Conservation (phyloP, 1,140 invertebrate species). For the Drosophila takahashii region DNA sequence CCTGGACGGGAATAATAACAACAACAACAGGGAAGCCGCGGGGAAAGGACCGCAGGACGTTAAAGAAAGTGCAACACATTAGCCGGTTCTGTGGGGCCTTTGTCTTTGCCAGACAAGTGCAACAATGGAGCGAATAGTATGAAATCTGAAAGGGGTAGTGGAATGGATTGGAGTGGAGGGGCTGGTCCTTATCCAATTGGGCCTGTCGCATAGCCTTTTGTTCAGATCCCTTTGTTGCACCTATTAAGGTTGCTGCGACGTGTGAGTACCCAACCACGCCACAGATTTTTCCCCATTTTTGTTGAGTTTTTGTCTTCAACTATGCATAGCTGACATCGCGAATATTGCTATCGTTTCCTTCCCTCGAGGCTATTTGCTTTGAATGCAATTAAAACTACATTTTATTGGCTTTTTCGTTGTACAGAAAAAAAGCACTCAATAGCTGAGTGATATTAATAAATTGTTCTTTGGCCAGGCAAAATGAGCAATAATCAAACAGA, state of each 20-base stretch:
- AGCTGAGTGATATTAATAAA: slow-evolving; percentile 51
- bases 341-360: slow-evolving; percentile 28
- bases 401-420: slow-evolving; percentile 30
- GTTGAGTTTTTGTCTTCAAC: neutral
- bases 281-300: neutral
- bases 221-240: slow-evolving; percentile 32
- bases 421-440: slow-evolving; percentile 12
- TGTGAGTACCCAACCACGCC: slow-evolving; percentile 10
- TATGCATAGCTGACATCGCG: slow-evolving; percentile 18
- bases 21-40: neutral
- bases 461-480: slow-evolving; percentile 38
- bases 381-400: slow-evolving; percentile 59
- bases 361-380: slow-evolving; percentile 40
- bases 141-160: slow-evolving; percentile 9
- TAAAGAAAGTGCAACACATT: slow-evolving; percentile 71
- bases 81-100: slow-evolving; percentile 56
- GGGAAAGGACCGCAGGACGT: slow-evolving; percentile 1
- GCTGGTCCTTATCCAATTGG: slow-evolving; percentile 37
- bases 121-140: slow-evolving; percentile 40
- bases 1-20: slow-evolving; percentile 16
- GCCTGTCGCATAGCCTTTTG: slow-evolving; percentile 48
- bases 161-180: neutral
- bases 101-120: slow-evolving; percentile 50
- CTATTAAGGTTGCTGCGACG: slow-evolving; percentile 51
- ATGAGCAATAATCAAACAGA: slow-evolving; percentile 54